Conservation (phyloP, 2,888 invertebrate genomes). For the Drosophila mimetica region DNA sequence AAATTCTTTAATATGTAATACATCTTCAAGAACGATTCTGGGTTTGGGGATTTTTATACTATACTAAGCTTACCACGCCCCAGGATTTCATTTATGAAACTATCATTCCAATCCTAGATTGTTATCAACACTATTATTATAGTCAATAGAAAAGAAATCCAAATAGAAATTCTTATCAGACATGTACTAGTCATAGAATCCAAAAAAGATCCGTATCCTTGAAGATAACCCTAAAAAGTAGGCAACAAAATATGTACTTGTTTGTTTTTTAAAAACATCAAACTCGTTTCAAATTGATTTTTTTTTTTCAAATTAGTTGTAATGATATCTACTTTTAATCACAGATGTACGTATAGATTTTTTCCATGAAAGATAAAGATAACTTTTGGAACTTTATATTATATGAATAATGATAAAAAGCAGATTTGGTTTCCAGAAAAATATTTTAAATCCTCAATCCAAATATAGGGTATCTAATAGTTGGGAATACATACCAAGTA, state of each 20-base stretch:
- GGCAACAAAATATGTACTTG: constrained; percentile 1
- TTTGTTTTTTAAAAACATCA: no score
- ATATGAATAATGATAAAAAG: not conserved
- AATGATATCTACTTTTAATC: no score
- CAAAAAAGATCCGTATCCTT: constrained; percentile 6
- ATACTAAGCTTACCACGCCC: not conserved
- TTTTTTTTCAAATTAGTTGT: no score
- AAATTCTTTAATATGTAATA: not conserved
- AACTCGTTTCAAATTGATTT: no score
- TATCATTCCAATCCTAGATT: no score
- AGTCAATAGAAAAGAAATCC: no score
- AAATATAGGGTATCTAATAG: constrained; percentile 8
- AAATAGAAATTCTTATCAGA: no score
- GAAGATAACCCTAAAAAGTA: constrained; percentile 14
- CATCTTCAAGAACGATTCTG: not conserved
- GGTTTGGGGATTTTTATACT: not conserved
- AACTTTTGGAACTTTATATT: no score
- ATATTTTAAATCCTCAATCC: not conserved
- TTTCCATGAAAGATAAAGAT: no score
- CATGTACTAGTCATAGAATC: not conserved
- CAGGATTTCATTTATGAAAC: not conserved
- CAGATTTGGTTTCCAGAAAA: not conserved
- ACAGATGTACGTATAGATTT: no score
- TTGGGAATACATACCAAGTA: not conserved
- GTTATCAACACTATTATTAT: no score